Percentiles rank a stretch among this genome's conserved stretches.
phyloP scores from a whole-genome alignment of 37 sponge, comb jelly and placozoan species.

The Agelas oroides region DNA sequence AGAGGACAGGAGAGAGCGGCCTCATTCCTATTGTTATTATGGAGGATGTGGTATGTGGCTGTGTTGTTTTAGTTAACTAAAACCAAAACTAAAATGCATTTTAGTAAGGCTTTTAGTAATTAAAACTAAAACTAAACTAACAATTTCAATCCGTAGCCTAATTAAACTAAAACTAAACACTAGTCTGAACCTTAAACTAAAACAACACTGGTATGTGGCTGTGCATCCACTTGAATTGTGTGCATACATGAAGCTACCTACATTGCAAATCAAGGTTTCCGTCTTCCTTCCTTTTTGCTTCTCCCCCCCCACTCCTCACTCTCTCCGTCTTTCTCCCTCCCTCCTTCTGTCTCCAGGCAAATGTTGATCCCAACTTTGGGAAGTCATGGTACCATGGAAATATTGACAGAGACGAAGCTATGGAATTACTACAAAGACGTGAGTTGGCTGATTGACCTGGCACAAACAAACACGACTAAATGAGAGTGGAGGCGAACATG shows the following conservation, averaged over 20 bases:
- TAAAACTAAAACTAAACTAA: no score
- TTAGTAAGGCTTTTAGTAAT: no score
- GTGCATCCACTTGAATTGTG: no score
- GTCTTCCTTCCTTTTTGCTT: no score
- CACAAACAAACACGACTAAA: not conserved
- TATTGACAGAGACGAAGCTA: constrained; percentile 66
- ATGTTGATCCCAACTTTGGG: constrained; percentile 67
- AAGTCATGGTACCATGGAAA: constrained; percentile 77
- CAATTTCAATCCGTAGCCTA: no score
- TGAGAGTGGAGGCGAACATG: no score
- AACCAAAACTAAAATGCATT: no score
- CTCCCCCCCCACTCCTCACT: not conserved
- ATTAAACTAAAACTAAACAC: no score
- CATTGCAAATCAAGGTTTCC: not conserved
- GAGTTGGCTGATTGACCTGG: constrained; percentile 13
- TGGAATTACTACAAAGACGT: constrained; percentile 65
- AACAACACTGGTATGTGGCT: no score
- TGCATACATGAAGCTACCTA: no score
- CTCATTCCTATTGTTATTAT: constrained; percentile 84
- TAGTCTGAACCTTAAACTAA: no score
- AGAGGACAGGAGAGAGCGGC: constrained; percentile 73
- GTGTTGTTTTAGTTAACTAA: no score
- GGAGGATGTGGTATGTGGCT: constrained; percentile 84
- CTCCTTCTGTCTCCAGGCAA: constrained; percentile 10
- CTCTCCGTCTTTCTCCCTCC: not conserved